phyloP scores from a whole-genome alignment of 2,113 vertebrate species.

The Vimba vimba region DNA sequence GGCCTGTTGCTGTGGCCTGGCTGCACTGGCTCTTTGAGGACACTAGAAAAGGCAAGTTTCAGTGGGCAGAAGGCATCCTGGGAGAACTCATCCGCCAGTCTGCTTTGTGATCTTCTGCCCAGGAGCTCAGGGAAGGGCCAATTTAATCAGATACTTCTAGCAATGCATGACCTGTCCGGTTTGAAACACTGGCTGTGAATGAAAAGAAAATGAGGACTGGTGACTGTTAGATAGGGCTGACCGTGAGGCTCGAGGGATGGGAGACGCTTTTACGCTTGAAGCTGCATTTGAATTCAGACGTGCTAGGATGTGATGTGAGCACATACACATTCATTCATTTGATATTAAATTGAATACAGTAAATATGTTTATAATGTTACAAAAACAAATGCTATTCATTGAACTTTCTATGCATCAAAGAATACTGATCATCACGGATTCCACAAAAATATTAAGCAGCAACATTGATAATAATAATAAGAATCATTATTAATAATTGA shows the following conservation, averaged over 20 bases:
- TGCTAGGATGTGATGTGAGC: neutral
- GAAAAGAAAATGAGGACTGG: conserved; percentile 37
- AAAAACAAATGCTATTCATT: too few relatives aligned
- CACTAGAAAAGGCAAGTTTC: conserved; percentile 54
- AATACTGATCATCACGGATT: too few relatives aligned
- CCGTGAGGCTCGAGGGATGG: conserved; percentile 12
- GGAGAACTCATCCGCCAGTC: conserved; percentile 70
- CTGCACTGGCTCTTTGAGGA: conserved; percentile 1
- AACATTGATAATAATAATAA: too few relatives aligned
- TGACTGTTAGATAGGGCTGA: conserved; percentile 33
- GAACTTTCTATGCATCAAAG: too few relatives aligned
- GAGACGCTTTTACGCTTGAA: neutral
- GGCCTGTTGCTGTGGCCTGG: neutral
- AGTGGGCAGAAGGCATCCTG: conserved; percentile 64
- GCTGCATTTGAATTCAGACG: neutral
- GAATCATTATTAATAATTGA: too few relatives aligned
- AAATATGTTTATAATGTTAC: too few relatives aligned
- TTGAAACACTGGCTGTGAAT: conserved; percentile 51
- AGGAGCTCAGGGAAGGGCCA: conserved; percentile 67
- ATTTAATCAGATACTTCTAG: conserved; percentile 64
- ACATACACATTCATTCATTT: neutral
- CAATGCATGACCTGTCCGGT: conserved; percentile 58
- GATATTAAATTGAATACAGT: too few relatives aligned
- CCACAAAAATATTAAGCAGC: too few relatives aligned
- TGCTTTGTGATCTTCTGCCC: conserved; percentile 78